Evolutionary conservation across 2,888 invertebrate genomes (phyloP), one percentile per base, ranked within the genome.

Genomic region (Sphecodes monilicornis): DNA sequence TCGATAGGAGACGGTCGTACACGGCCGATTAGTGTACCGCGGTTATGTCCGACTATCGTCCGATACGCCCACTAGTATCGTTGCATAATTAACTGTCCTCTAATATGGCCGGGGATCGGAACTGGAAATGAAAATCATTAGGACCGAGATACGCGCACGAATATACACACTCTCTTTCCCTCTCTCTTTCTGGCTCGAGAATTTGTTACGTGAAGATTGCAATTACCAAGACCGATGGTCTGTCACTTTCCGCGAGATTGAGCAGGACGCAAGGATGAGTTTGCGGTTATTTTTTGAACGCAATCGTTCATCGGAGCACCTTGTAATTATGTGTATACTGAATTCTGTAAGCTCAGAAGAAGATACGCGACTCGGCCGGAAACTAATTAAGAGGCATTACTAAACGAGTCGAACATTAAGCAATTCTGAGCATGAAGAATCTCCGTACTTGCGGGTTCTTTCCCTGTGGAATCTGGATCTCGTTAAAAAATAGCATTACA

Each of bases 11-110:
- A 22, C 32, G 39, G 26, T 36, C 71, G 66, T 84, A 84, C 85
- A 85, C 41, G 72, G 41, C 5, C 80, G 86, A 85, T 85, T 85
- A 85, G 86, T 74, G 80, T 85, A 75, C n/a, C 80, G 29, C 39
- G 43, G 43, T 71, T 68, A 74, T 73, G 70, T 77, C 80, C 74
- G 57, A 71, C 76, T 68, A 39, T 57, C 74, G 54, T n/a, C n/a
- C 36, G 68, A 32, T 78, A 85, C 85, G 86, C 85, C 80, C 57
- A 85, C 85, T 32, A 16, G 64, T 70, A 71, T 46, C 76, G 29
- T 69, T 46, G 80, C 73, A 80, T 85, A 85, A 80, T 85, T 80
- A 80, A 84, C 71, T 71, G 71, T 70, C 54, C 50, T 66, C 32
- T 57, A 50, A 71, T 68, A 57, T 39, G 76, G 29, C 29, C 43